Evolutionary conservation across 2,113 vertebrate species (phyloP), one percentile per base, ranked within the genome.

Genomic region (Panthera leo): DNA sequence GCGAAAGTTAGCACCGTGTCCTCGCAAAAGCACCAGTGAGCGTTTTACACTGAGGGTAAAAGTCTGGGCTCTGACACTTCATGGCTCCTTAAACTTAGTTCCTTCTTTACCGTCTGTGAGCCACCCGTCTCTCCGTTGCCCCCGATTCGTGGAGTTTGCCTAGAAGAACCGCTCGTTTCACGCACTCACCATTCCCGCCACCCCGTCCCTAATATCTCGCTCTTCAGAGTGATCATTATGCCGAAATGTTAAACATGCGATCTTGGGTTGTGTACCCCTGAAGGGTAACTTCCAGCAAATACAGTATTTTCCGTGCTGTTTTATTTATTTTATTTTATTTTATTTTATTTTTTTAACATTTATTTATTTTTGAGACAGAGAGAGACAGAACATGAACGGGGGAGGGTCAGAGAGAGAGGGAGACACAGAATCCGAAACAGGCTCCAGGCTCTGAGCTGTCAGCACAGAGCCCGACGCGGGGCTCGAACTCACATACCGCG

Each of bases 21-120:
- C 31, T 29, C 3, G 13, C 16, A 19, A 48, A 42, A 27, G 0
- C 2, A 51, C 21, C 5, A 23, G 34, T 0, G 13, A 4, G 3
- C 0, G 6, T 7, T 3, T 21, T 61, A 45, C 5, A 7, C 0
- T 3, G 39, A 34, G 9, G 18, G 7, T 39, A 48, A 51, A 31
- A 48, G 34, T 36, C 10, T 34, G 21, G 7, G 12, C 16, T 45
- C 73, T 80, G 31, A 5, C 3, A 7, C 7, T 39, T 21, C 3
- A 6, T 0, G 45, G n/a, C 3, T 78, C 25, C 36, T 9, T 36
- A 34, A 12, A 42, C 65, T 27, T 7, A 84, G 45, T 4, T n/a
- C 51, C 19, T 6, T 75, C 16, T 14, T 67, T 18, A 6, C 23
- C 1, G 0, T 65, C 19, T 79, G 25, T n/a, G 21, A 61, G 61